These are phyloP conservation scores for Hydrophis major DNA, from an alignment of 2,797 vertebrate genomes.

Conservation along the genomic window DNA sequence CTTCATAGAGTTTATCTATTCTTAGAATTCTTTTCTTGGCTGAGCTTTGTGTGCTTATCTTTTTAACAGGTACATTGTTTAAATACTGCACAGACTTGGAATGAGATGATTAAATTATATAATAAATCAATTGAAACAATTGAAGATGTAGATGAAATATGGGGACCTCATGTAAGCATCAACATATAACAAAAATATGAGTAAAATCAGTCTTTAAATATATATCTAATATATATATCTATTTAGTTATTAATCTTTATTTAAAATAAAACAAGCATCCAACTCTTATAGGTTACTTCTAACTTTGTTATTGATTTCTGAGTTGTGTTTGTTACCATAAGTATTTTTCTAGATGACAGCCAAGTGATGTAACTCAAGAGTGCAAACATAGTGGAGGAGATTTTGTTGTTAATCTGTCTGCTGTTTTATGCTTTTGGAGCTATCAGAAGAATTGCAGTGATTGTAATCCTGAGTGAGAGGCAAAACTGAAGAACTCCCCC, in stretches of 20 bases:
- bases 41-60: background rate
- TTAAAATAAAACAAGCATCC: background rate
- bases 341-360: background rate
- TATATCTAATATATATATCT: background rate
- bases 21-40: background rate
- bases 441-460: background rate
- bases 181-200: background rate
- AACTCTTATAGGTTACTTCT: background rate
- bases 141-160: slow-evolving; percentile 17
- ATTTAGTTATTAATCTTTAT: background rate
- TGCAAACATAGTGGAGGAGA: background rate
- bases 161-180: slow-evolving; percentile 56
- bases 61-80: slow-evolving; percentile 22
- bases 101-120: slow-evolving; percentile 4
- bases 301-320: background rate
- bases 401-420: background rate
- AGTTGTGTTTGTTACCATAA: background rate
- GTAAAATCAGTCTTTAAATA: background rate
- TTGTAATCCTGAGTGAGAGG: background rate
- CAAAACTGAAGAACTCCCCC: background rate
- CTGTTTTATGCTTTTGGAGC: background rate
- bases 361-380: background rate
- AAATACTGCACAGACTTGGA: slow-evolving; percentile 42
- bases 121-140: background rate
- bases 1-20: background rate